A percentile compares a stretch with the other conserved stretches of the same genome.
These are phyloP conservation scores for Onychomys leucogaster DNA, from an alignment of 2,797 vertebrate species.

Conservation along the genomic window DNA sequence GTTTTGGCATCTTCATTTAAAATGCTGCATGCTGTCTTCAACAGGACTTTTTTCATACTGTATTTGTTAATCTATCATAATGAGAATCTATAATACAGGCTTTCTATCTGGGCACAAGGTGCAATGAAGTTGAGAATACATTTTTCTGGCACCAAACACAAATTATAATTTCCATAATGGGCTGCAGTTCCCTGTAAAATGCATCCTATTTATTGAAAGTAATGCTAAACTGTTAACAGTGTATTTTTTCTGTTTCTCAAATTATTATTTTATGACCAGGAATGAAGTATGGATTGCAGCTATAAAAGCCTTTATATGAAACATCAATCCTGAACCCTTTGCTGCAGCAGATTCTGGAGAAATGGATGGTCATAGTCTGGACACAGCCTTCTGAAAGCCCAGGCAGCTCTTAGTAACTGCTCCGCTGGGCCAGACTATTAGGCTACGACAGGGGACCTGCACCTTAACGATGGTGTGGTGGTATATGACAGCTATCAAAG, in stretches of 20 bases:
- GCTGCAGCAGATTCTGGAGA: not conserved
- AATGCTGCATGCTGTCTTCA: constrained; percentile 44
- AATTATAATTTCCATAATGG: constrained; percentile 67
- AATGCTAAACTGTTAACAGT: constrained; percentile 64
- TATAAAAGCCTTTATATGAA: constrained; percentile 39
- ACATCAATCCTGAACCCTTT: constrained; percentile 28
- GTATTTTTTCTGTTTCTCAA: constrained; percentile 64
- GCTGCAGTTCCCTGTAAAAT: constrained; percentile 51
- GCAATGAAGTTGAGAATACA: constrained; percentile 43
- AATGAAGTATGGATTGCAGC: constrained; percentile 49
- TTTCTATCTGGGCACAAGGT: constrained; percentile 14
- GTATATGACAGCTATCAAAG: not conserved
- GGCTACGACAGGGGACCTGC: not conserved
- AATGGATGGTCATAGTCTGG: not conserved
- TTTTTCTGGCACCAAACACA: constrained; percentile 46
- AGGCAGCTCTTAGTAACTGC: not conserved
- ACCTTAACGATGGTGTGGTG: rapidly evolving
- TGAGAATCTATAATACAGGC: constrained; percentile 38
- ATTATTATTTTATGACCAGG: constrained; percentile 67
- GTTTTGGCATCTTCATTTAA: constrained; percentile 61
- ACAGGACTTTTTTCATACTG: not conserved
- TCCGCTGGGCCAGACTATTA: not conserved
- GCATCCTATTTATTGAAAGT: constrained; percentile 69
- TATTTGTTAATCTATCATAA: constrained; percentile 58
- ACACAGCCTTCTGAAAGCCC: not conserved